Evolutionary conservation across 2,113 vertebrate species (phyloP).

Genomic region (Macquaria australasica): DNA sequence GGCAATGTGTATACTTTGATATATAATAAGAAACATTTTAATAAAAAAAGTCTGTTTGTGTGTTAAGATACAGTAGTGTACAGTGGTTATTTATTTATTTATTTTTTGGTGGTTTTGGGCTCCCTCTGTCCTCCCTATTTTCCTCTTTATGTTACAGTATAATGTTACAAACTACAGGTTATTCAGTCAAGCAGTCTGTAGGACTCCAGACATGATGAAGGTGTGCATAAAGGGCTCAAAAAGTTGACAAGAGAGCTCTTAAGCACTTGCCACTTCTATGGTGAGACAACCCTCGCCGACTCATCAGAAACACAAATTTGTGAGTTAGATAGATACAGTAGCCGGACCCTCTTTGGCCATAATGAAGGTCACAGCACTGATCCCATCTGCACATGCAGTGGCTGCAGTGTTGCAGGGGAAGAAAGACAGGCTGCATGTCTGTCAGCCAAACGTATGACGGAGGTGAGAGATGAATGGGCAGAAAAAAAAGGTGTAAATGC

Average conservation of each 20-base stretch:
- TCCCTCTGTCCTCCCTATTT: neutral
- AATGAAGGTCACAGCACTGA: conserved; percentile 36
- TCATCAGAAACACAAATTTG: conserved; percentile 17
- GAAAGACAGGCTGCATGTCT: conserved; percentile 34
- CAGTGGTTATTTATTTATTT: too few relatives aligned
- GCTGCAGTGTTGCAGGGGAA: conserved; percentile 26
- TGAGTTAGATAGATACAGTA: conserved; percentile 24
- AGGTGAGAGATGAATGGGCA: conserved; percentile 51
- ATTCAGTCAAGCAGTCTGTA: neutral
- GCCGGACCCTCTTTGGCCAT: conserved; percentile 24
- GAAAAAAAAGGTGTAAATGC: conserved; percentile 49
- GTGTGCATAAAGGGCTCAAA: neutral
- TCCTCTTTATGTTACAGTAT: neutral
- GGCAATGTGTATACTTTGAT: neutral
- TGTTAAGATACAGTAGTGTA: neutral
- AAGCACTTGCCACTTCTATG: conserved; percentile 13
- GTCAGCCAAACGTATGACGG: conserved; percentile 46
- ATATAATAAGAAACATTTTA: neutral
- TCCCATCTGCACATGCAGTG: conserved; percentile 33
- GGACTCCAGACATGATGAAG: neutral
- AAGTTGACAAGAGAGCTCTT: conserved; percentile 11
- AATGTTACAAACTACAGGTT: too few relatives aligned
- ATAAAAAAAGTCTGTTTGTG: neutral
- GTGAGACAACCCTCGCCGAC: conserved; percentile 2
- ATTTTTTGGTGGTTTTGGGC: neutral